Evolutionary conservation across 2,113 vertebrate species (phyloP), one percentile per base, ranked within the genome.

Genomic region (Triplophysa tibetana): DNA sequence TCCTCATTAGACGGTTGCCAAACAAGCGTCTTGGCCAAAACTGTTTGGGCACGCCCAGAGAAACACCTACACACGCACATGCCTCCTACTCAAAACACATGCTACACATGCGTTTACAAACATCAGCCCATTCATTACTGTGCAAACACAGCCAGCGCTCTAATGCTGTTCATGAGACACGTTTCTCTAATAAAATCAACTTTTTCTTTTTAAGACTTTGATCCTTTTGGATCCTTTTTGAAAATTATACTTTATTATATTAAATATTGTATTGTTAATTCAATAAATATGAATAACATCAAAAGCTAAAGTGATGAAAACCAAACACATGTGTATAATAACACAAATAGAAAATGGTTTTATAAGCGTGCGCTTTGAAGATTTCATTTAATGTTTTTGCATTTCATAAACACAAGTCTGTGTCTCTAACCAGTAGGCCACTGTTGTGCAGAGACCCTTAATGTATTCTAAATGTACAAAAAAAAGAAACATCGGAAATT

Each of bases 1-100:
- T 80, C 64, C 73, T 78, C 24, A 65, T 45, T 61, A 61, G 74
- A 21, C 14, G 48, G 6, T 16, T 14, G 48, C 50, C 62, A 73
- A 78, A 54, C 1, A 60, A 58, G 54, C 9, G 54, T 9, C 54
- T n/a, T 8, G 7, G 56, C 13, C 43, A 48, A 69, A 58, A 54
- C 8, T 54, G 19, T 54, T 14, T 26, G 2, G 13, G 58, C 26
- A 13, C 58, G 66, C 72, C 26, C 80, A 67, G 12, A 75, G 29
- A 82, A 33, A 70, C 38, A 43, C 38, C 52, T 21, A 66, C 50
- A 9, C 38, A 78, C 23, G 0, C 70, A 65, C 9, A 52, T 8
- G 9, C 62, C n/a, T 9, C 43, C 41, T 41, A 78, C n/a, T n/a
- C 10, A 10, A 12, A 21, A 50, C 33, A 60, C 21, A 33, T 21